Base-by-base conservation (phyloP, 2,888 invertebrate species). In the Dasypogon diadema region DNA sequence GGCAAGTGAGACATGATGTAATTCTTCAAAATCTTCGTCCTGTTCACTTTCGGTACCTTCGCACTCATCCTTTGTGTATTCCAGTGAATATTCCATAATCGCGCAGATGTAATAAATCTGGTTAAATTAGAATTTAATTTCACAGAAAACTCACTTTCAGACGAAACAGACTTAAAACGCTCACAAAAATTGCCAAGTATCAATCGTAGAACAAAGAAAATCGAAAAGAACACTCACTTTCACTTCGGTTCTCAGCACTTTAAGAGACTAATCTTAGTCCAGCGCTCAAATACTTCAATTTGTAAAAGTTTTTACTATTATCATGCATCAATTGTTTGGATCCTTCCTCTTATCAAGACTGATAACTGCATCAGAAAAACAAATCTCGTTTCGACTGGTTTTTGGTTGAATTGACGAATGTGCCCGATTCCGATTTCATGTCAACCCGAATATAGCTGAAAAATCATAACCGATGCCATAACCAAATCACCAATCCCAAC, bases 1-100 rank as follows among this genome's bases (percentile, higher is more conserved):
- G 0, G 92, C 92, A 55, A 92, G 83, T 0, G 91, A 91, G 24
- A 65, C 65, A 21, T 65, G 48, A 6, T 22, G 12, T 37, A 37
- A 37, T 16, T 60, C 60, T 21, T 21, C 21, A 16, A 60, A 34
- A 10, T 18, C 4, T 14, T 60, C 18, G 16, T 60, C 16, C 1
- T 12, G 12, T 10, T 37, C 42, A n/a, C n/a, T n/a, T 60, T 60
- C 60, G 2, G 14, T 42, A 6, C 10, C 34, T 12, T 12, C n/a
- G n/a, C 42, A 42, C 12, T 42, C n/a, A 12, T 6, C 34, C 10
- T 30, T 30, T 5, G 5, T 6, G 6, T 42, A 1, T 42, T 42
- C 42, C n/a, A 12, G 42, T 2, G 2, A 6, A 42, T 2, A 12
- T 12, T 42, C 8, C 42, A 42, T 42, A 0, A 12, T 12, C 3